These are phyloP conservation scores for Ips typographus DNA, from an alignment of 1,140 invertebrate genomes.

Conservation along the genomic window DNA sequence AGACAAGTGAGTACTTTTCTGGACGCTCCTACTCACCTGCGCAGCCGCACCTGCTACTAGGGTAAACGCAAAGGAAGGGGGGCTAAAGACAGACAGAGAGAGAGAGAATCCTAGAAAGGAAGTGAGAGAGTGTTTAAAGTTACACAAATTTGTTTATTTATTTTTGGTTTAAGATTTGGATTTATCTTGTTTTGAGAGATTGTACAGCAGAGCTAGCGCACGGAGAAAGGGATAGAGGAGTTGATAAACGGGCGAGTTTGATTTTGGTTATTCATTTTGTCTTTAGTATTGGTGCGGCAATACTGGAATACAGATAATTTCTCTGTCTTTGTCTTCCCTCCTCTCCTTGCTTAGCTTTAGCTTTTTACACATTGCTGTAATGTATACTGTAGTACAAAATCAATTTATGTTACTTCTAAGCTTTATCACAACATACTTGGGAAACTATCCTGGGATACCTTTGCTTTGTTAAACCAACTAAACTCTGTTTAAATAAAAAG, in stretches of 20 bases:
- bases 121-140: constrained; percentile 14
- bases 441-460: no score
- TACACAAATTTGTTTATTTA: constrained; percentile 11
- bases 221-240: constrained; percentile 15
- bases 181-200: constrained; percentile 9
- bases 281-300: background rate
- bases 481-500: no score
- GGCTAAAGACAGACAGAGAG: constrained; percentile 5
- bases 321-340: constrained; percentile 32
- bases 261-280: constrained; percentile 5
- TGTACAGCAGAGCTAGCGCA: constrained; percentile 25
- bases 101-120: background rate
- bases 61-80: constrained; percentile 13
- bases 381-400: background rate
- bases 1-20: constrained; percentile 76
- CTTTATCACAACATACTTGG: no score
- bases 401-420: background rate
- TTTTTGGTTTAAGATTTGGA: constrained; percentile 1
- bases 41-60: constrained; percentile 13
- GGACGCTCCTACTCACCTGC: constrained; percentile 10
- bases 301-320: constrained; percentile 1
- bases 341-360: constrained; percentile 31
- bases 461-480: no score
- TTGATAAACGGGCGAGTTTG: background rate
- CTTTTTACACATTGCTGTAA: background rate